Evolutionary conservation across 2,888 invertebrate species (phyloP).

Genomic region (Acholoe squamosa): DNA sequence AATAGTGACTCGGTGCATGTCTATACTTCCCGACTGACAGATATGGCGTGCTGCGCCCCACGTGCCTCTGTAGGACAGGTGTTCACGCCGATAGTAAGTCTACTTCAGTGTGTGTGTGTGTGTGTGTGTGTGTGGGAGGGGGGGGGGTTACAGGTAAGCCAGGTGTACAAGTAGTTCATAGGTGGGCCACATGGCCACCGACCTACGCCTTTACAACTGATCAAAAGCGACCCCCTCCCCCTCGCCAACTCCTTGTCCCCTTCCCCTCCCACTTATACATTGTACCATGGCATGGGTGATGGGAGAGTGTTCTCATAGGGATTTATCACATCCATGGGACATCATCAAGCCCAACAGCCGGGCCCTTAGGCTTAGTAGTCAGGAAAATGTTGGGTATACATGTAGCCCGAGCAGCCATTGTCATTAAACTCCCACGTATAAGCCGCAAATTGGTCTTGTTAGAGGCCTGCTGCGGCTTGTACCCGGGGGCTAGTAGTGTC

Average conservation of each 20-base stretch:
- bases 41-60: background rate
- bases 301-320: background rate
- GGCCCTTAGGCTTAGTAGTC: too few species aligned
- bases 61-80: background rate
- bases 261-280: background rate
- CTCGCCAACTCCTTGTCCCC: background rate
- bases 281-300: background rate
- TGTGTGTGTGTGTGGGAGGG: too few species aligned
- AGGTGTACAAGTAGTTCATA: background rate
- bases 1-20: background rate
- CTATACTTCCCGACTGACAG: background rate
- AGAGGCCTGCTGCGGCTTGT: too few species aligned
- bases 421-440: too few species aligned
- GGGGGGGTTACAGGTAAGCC: background rate
- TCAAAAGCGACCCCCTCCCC: background rate
- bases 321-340: too few species aligned
- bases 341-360: too few species aligned
- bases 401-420: too few species aligned
- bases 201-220: background rate
- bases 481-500: too few species aligned
- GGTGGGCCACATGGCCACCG: background rate
- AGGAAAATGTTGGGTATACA: too few species aligned
- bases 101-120: background rate
- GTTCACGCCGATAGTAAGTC: background rate
- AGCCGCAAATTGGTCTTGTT: too few species aligned